Percentiles rank a stretch among this genome's conserved stretches.
These are phyloP conservation scores for Polietes domitor DNA, from an alignment of 2,888 invertebrate species.

Conservation along the genomic window DNA sequence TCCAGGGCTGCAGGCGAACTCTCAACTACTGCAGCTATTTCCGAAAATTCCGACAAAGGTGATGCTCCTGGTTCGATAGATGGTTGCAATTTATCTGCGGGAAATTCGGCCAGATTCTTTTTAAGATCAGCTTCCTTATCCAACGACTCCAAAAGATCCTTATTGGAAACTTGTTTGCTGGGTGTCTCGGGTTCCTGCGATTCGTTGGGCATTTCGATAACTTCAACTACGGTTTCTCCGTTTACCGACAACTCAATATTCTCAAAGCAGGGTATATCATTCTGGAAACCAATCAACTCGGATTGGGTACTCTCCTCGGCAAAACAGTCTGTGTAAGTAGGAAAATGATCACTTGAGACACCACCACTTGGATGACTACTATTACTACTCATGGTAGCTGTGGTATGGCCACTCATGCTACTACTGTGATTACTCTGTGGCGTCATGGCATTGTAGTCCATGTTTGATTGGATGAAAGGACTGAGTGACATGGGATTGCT, in stretches of 20 bases:
- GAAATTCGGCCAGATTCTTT: neutral
- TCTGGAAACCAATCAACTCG: constrained; percentile 77
- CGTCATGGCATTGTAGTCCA: constrained; percentile 65
- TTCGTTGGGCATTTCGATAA: neutral
- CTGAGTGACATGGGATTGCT: constrained; percentile 67
- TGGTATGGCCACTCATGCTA: constrained; percentile 47
- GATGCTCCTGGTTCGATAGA: neutral
- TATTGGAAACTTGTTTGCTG: neutral
- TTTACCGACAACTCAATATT: constrained; percentile 71
- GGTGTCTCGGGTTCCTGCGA: neutral
- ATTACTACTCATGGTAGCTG: constrained; percentile 13
- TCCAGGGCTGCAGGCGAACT: neutral
- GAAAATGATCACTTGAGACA: constrained; percentile 48
- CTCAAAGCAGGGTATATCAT: constrained; percentile 78
- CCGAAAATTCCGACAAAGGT: neutral
- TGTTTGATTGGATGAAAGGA: constrained; percentile 66
- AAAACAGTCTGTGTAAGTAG: constrained; percentile 66
- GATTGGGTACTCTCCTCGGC: constrained; percentile 72
- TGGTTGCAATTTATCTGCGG: neutral
- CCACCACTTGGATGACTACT: neutral
- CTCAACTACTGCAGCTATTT: neutral
- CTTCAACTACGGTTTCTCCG: neutral
- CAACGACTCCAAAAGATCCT: neutral
- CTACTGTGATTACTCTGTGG: constrained; percentile 62
- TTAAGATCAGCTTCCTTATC: constrained; percentile 10